Evolutionary conservation across 2,888 invertebrate genomes (phyloP).

Genomic region (Druceiella hillmani): DNA sequence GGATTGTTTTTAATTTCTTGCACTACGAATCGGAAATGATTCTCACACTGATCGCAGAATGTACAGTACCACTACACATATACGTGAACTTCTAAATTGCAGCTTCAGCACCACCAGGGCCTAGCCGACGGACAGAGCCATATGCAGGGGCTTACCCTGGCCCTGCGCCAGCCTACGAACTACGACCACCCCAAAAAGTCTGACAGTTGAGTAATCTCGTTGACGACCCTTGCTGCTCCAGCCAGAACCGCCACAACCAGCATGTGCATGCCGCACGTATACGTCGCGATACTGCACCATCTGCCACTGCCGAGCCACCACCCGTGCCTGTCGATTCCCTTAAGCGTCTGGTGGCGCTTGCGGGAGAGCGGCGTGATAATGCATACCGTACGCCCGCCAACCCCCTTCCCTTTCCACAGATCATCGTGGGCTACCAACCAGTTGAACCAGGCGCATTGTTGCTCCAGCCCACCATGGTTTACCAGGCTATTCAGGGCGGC

Average conservation of each 20-base stretch:
- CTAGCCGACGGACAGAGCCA: conserved; percentile 52
- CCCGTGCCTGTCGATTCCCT: conserved; percentile 2
- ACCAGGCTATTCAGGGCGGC: conserved; percentile 24
- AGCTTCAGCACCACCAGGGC: conserved; percentile 37
- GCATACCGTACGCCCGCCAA: conserved; percentile 18
- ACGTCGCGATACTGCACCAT: too few relatives aligned
- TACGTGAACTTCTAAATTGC: conserved; percentile 3
- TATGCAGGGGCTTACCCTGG: conserved; percentile 69
- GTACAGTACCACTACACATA: too few relatives aligned
- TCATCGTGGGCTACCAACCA: conserved; percentile 34
- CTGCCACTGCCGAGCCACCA: too few relatives aligned
- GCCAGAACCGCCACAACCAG: conserved; percentile 21
- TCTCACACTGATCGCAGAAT: too few relatives aligned
- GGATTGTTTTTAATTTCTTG: too few relatives aligned
- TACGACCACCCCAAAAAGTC: conserved; percentile 68
- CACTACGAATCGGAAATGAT: too few relatives aligned
- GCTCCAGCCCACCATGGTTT: conserved; percentile 28
- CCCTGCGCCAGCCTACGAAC: conserved; percentile 60
- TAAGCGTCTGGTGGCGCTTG: conserved; percentile 39
- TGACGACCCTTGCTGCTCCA: conserved; percentile 42
- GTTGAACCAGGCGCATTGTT: conserved; percentile 6
- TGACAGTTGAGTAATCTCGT: conserved; percentile 42
- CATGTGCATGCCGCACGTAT: conserved; percentile 19
- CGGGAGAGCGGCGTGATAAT: conserved; percentile 21
- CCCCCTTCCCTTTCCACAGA: conserved; percentile 20